Base-by-base conservation (phyloP, 2,888 invertebrate genomes). In the Athalia cordata region DNA sequence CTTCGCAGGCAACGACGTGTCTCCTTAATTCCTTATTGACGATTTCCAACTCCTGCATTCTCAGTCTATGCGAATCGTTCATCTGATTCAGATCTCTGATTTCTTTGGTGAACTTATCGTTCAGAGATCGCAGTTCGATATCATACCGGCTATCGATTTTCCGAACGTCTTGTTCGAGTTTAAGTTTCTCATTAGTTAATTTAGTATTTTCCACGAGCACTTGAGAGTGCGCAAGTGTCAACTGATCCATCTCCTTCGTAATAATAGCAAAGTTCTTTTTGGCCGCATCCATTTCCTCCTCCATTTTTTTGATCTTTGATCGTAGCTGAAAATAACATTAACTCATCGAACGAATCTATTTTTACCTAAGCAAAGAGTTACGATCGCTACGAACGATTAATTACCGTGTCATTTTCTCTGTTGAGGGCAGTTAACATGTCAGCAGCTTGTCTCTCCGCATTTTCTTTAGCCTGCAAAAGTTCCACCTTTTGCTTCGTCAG, bases 161-260 rank as follows among this genome's bases (percentile, higher is more conserved):
- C 82, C 93, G 92, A 9, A 94, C 84, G 85, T 94, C 93, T 82
- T 93, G 92, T 87, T 96, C 95, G 50, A 95, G 87, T 43, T 92
- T 92, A 47, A 94, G 86, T 82, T 94, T 94, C 66, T 96, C 95
- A 81, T 95, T 95, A 77, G 93, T 93, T 3, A 95, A 92, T 82
- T 95, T 94, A 0, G 95, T 94, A 84, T 95, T 93, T 84, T 96
- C 96, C 57, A 95, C 90, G 0, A 95, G 93, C 0, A 94, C 93
- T 86, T 95, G 94, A 0, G 96, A 96, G 29, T 94, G 94, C 81
- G 94, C 93, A n/a, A 96, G 91, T 0, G 94, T 94, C 0, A 94
- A 93, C 81, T 94, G 93, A 85, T 96, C 95, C 11, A 96, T 91
- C 77, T 95, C 94, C 79, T 93, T 93, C 77, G 93, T 92, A n/a